phyloP scores from a whole-genome alignment of 2,888 invertebrate genomes.

The Diogma glabrata region DNA sequence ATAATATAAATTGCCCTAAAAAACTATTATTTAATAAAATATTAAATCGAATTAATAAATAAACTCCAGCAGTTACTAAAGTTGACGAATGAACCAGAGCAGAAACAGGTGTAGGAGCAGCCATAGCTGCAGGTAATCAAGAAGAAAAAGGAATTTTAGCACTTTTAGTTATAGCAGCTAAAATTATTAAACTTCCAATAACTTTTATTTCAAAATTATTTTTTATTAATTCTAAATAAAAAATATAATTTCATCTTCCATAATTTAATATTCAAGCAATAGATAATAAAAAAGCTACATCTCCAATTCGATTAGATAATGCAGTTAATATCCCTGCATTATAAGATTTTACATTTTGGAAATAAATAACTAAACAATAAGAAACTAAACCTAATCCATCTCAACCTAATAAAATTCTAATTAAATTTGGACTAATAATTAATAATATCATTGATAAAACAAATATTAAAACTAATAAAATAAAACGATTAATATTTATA shows the following conservation, averaged over 20 bases:
- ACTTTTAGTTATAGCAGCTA: too few relatives aligned
- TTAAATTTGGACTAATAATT: conserved; percentile 7
- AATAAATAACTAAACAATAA: conserved; percentile 5
- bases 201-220: conserved; percentile 37
- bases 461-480: conserved; percentile 52
- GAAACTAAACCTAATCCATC: neutral
- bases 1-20: conserved; percentile 36
- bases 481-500: conserved; percentile 48
- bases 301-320: neutral
- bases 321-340: conserved; percentile 2
- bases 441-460: neutral
- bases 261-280: conserved; percentile 36
- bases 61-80: conserved; percentile 63
- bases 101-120: conserved; percentile 64
- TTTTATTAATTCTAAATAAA: conserved; percentile 41
- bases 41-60: conserved; percentile 61
- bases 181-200: conserved; percentile 37
- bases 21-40: conserved; percentile 32
- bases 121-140: conserved; percentile 63
- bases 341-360: neutral
- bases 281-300: neutral
- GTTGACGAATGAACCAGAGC: conserved; percentile 68
- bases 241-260: conserved; percentile 45
- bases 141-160: conserved; percentile 72
- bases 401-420: neutral